Base-by-base conservation (phyloP, 2,888 invertebrate genomes). In the Sepiola atlantica region DNA sequence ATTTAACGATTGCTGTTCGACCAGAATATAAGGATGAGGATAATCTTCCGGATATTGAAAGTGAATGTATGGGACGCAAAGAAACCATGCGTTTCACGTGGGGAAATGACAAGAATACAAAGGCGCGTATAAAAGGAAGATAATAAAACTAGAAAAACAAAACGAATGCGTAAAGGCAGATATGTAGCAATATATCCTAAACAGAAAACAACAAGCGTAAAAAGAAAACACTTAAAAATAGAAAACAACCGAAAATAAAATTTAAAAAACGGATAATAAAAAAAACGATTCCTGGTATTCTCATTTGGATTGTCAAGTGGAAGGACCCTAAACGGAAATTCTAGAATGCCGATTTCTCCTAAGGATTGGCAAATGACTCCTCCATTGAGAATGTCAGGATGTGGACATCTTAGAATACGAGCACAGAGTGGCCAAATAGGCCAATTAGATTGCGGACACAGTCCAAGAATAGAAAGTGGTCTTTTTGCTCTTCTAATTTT, bases 401-500 rank as follows among this genome's bases (percentile, higher is more conserved):
- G 28, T 14, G 16, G 32, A 77, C 12, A 32, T 77, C 16, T n/a
- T n/a, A n/a, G 77, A n/a, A 77, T 32, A n/a, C n/a, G n/a, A 16
- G n/a, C n/a, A 2, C 16, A 14, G 77, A 77, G 77, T 77, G 32
- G 77, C n/a, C n/a, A n/a, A 77, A 77, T 77, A 21, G 77, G 77
- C 32, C 77, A 77, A 77, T 77, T 77, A 77, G 77, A n/a, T 77
- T n/a, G 77, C n/a, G 77, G 77, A 77, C 77, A 77, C 77, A n/a
- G 77, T 77, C 77, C 77, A 77, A 32, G n/a, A 77, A 77, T 77
- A 77, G 77, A n/a, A n/a, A 77, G 16, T 77, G 77, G n/a, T 14
- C 32, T 14, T 16, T 77, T 32, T n/a, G n/a, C 16, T 12, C 18
- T n/a, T 14, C n/a, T 77, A 14, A 12, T 45, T n/a, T 14, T n/a